phyloP scores from a whole-genome alignment of 2,888 invertebrate species.

The Therioaphis trifolii region DNA sequence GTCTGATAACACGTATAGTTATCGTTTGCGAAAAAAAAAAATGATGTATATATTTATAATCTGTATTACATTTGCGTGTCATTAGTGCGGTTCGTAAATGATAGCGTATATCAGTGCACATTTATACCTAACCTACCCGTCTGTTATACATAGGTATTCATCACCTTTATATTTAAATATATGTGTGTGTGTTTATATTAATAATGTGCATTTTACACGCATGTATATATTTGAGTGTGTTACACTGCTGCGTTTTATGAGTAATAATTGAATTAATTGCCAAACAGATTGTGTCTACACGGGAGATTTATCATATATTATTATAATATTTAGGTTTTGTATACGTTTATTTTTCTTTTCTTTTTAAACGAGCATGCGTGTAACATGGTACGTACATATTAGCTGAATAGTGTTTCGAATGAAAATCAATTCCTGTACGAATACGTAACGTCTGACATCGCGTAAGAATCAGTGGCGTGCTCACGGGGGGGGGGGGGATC shows the following conservation, averaged over 20 bases:
- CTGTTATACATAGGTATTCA: neutral
- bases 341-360: slow-evolving; percentile 3
- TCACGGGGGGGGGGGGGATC: too few relatives aligned
- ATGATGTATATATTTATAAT: neutral
- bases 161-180: neutral
- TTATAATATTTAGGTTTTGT: neutral
- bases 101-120: slow-evolving; percentile 18
- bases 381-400: neutral
- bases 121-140: neutral
- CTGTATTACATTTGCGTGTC: neutral
- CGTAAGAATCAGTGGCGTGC: too few relatives aligned
- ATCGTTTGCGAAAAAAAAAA: neutral
- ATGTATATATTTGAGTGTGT: neutral
- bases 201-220: neutral
- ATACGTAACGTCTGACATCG: neutral
- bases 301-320: neutral
- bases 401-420: slow-evolving; percentile 24
- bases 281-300: neutral
- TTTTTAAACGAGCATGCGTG: too few relatives aligned
- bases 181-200: too few relatives aligned
- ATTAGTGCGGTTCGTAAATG: slow-evolving; percentile 4
- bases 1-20: slow-evolving; percentile 23
- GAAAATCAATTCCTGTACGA: slow-evolving; percentile 16
- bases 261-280: slow-evolving; percentile 27
- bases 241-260: slow-evolving; percentile 20